These are phyloP conservation scores for Tamias sibiricus DNA, from an alignment of 2,113 vertebrate species.

Conservation along the genomic window DNA sequence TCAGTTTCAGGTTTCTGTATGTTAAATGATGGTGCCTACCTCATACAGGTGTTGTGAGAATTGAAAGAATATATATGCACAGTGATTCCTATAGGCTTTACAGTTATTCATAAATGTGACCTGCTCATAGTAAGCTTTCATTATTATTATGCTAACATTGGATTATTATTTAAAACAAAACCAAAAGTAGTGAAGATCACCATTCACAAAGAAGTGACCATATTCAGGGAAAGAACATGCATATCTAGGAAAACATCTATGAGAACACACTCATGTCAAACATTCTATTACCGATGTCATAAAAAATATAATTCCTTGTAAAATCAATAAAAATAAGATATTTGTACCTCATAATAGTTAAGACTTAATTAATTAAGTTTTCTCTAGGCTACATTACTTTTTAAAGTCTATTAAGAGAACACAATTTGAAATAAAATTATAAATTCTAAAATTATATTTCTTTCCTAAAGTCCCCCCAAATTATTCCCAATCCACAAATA, in stretches of 20 bases:
- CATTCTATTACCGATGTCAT: not conserved
- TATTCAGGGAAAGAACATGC: not conserved
- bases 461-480: not conserved
- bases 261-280: not conserved
- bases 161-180: not conserved
- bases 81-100: not conserved
- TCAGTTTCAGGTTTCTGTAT: not conserved
- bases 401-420: not conserved
- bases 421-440: constrained; percentile 11
- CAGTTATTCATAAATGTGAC: not conserved
- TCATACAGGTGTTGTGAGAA: not conserved
- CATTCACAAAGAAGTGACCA: not conserved
- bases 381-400: not conserved
- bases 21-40: not conserved
- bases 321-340: not conserved
- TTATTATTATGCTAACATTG: not conserved
- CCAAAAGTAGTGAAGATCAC: not conserved
- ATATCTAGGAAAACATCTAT: not conserved
- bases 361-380: not conserved
- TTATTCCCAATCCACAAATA: not conserved
- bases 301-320: constrained; percentile 16
- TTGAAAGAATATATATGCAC: not conserved
- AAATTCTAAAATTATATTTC: not conserved
- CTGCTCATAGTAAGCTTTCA: not conserved
- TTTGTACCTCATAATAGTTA: not conserved